Evolutionary conservation across 2,113 vertebrate species (phyloP).

Genomic region (Craseonycteris thonglongyai): DNA sequence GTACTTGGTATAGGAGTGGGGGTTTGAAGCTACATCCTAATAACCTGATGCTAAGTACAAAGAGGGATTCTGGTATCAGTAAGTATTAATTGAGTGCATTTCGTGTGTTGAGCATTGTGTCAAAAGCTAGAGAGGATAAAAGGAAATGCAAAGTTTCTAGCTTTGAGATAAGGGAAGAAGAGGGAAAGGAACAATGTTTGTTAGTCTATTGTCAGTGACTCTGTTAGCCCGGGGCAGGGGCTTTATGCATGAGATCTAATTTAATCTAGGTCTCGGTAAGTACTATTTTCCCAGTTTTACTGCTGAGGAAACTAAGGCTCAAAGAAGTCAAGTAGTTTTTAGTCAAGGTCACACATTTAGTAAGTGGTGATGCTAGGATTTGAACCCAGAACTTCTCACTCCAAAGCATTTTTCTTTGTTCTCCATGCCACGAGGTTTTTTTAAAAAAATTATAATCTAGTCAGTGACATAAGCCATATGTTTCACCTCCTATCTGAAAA

Average conservation of each 20-base stretch:
- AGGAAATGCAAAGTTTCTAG: not conserved
- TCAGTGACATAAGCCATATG: not conserved
- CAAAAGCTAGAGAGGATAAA: not conserved
- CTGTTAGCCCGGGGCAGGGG: not conserved
- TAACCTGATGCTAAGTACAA: not conserved
- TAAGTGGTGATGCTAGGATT: not conserved
- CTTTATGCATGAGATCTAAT: not conserved
- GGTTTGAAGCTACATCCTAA: not conserved
- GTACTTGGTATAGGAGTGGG: not conserved
- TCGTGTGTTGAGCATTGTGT: not conserved
- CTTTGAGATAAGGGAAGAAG: conserved; percentile 1
- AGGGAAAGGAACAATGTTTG: not conserved
- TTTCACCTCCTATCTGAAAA: not conserved
- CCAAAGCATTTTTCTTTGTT: not conserved
- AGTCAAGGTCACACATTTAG: not conserved
- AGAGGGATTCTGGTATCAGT: not conserved
- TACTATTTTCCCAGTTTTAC: not conserved
- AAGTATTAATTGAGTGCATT: not conserved
- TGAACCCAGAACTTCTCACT: conserved; percentile 16
- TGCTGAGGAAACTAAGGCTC: not conserved
- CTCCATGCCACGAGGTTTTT: not conserved
- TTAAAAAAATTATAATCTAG: not conserved
- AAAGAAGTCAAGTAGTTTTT: conserved; percentile 3
- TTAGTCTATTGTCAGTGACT: not conserved
- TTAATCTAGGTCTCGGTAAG: not conserved